phyloP scores from a whole-genome alignment of 2,113 vertebrate species.

The Narcine bancroftii region DNA sequence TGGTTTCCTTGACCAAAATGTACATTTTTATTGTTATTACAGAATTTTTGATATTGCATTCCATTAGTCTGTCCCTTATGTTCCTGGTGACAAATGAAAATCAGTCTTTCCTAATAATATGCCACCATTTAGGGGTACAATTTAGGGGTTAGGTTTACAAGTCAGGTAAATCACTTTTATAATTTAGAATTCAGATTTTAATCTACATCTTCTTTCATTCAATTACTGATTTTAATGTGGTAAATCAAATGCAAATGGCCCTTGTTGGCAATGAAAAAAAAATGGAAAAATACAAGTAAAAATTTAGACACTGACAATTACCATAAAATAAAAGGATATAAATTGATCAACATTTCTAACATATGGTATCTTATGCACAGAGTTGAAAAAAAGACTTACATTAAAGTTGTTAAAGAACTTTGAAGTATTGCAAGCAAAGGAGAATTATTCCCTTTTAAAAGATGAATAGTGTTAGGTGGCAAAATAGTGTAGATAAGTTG shows the following conservation, averaged over 20 bases:
- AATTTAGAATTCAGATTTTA: neutral
- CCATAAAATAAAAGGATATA: neutral
- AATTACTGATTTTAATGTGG: neutral
- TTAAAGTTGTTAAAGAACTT: too few species aligned
- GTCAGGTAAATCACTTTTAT: neutral
- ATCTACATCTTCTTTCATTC: neutral
- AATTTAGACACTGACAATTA: too few species aligned
- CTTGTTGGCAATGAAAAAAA: too few species aligned
- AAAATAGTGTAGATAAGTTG: neutral
- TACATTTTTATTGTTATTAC: neutral
- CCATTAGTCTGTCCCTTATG: neutral
- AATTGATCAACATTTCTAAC: too few species aligned
- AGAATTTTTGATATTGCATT: neutral
- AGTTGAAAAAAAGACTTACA: too few species aligned
- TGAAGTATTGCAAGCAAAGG: neutral
- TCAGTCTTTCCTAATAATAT: neutral
- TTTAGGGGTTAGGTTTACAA: neutral
- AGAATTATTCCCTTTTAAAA: neutral
- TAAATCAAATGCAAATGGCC: neutral
- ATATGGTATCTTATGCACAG: too few species aligned
- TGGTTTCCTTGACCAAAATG: neutral
- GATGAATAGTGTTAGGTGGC: neutral
- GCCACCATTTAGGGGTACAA: neutral
- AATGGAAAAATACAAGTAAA: too few species aligned
- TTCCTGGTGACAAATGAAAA: neutral